Evolutionary conservation across 2,797 vertebrate genomes (phyloP).

Genomic region (Synaphobranchus kaupii): DNA sequence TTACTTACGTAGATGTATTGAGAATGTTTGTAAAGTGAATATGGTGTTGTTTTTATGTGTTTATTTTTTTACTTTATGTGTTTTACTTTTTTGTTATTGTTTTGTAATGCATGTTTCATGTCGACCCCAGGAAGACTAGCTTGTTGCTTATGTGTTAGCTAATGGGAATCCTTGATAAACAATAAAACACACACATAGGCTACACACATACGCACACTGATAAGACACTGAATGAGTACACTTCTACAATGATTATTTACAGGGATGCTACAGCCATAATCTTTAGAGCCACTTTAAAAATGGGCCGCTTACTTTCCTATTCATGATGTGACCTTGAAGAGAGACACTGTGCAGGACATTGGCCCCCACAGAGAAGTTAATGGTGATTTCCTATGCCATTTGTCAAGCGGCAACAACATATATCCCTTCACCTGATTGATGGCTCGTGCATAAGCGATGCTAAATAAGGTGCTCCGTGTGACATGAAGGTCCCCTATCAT

Average conservation of each 20-base stretch:
- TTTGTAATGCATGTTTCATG: too few species aligned
- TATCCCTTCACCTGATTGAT: not conserved
- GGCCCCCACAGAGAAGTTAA: slow-evolving; percentile 9
- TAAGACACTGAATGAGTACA: not conserved
- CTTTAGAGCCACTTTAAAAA: not conserved
- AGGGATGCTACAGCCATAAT: not conserved
- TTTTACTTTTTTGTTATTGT: too few species aligned
- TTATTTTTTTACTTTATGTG: too few species aligned
- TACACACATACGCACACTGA: not conserved
- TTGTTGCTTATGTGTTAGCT: too few species aligned
- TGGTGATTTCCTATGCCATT: slow-evolving; percentile 4
- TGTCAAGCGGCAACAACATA: not conserved
- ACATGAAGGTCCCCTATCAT: not conserved
- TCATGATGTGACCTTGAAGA: slow-evolving; percentile 8
- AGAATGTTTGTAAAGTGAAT: too few species aligned
- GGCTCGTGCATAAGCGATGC: not conserved
- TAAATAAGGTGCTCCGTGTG: not conserved
- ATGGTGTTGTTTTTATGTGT: too few species aligned
- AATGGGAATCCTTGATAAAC: too few species aligned
- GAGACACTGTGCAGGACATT: not conserved
- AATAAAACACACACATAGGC: too few species aligned
- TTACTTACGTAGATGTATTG: too few species aligned
- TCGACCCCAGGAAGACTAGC: too few species aligned
- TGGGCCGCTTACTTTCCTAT: not conserved
- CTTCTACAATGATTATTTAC: not conserved